Evolutionary conservation across 2,888 invertebrate species (phyloP), one percentile per base, ranked within the genome.

Genomic region (Rhagium mordax): DNA sequence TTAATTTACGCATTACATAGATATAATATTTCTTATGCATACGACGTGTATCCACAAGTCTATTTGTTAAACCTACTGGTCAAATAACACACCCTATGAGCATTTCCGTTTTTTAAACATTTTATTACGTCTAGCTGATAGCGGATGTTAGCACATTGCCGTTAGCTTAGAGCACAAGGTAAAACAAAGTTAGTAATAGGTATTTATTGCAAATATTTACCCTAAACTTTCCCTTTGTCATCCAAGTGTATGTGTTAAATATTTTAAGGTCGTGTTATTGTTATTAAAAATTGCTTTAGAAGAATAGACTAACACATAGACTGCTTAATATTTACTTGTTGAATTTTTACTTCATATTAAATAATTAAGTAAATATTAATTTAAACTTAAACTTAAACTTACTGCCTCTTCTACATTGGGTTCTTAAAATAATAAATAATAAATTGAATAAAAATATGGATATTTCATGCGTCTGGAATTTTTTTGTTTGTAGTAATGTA

Each of bases 151-250:
- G 15, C 27, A 55, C 55, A 55, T 55, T 20, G 24, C 55, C n/a
- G 41, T 41, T 41, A 41, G 41, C 4, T 41, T 41, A 41, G 41
- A 41, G n/a, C 13, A n/a, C n/a, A 41, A 55, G 13, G 0, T 10
- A 16, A 15, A 57, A 24, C 27, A 57, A 57, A 57, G 27, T 10
- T 15, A n/a, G 27, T 24, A 15, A 1, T 24, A 57, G n/a, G n/a
- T n/a, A n/a, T n/a, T n/a, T n/a, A n/a, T n/a, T 27, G 21, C 55
- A 57, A 57, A 4, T 57, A 57, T 57, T 57, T 57, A 15, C 27
- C n/a, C 27, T 57, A 41, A 41, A 1, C 41, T n/a, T 41, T 41
- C n/a, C n/a, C 41, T 41, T 41, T n/a, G 41, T 41, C n/a, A n/a
- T 41, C 41, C 13, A 41, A 33, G n/a, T 41, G 13, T 13, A n/a